Base-by-base conservation (phyloP, 1,140 invertebrate species). In the Aphis gossypii region DNA sequence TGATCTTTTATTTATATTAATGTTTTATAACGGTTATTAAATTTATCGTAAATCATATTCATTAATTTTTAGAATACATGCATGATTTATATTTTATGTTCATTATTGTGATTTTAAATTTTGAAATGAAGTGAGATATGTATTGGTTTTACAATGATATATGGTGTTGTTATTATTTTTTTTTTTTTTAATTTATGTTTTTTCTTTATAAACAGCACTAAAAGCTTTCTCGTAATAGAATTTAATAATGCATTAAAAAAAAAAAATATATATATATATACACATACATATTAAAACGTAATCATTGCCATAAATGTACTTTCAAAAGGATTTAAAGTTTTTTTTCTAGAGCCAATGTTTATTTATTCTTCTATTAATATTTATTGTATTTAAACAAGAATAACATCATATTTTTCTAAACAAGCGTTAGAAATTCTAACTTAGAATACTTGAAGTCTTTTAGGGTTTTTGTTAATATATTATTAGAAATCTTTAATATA, bases 241-340 rank as follows among this genome's bases (percentile, higher is more conserved):
- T 76, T 76, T n/a, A 76, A 76, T 76, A 76, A 76, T n/a, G 60
- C 60, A 76, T 76, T 35, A n/a, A 68, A 60, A 30, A 68, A 60
- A 30, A 60, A 68, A n/a, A 68, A 30, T 30, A 46, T 51, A 20
- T 51, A 51, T 51, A 51, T 14, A 48, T 51, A 51, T 20, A 46
- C 46, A 46, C 6, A 46, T 46, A 46, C 9, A 41, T 41, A 41
- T 18, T 14, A 18, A 18, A 76, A 76, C n/a, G n/a, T 76, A 68
- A 76, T 76, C 60, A 76, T 76, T 76, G n/a, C 60, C n/a, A 76
- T 76, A 76, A 76, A 60, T 76, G 30, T 76, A 76, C 11, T 76
- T n/a, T 76, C n/a, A 35, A 76, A 76, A 76, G 30, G 60, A 76
- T 76, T 68, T 68, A 68, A 68, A 68, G 60, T 68, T n/a, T 68